phyloP scores from a whole-genome alignment of 2,888 invertebrate genomes.

The Drosophila fungiperda region DNA sequence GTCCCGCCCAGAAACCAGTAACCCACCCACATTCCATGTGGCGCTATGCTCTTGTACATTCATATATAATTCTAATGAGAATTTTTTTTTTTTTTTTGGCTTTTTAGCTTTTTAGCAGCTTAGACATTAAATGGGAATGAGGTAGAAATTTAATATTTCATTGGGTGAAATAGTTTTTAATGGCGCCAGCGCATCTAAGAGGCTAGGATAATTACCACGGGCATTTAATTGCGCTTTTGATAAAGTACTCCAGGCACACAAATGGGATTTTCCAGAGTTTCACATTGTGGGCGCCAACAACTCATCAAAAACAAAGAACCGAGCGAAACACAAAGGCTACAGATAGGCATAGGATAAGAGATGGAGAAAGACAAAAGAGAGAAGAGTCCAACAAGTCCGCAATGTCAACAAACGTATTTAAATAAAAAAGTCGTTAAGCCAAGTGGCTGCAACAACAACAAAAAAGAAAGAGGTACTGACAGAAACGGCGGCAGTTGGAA shows the following conservation, averaged over 20 bases:
- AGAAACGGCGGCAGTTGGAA: slow-evolving; percentile 41
- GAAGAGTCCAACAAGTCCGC: slow-evolving; percentile 61
- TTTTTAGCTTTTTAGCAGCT: slow-evolving; percentile 26
- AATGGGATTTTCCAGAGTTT: slow-evolving; percentile 46
- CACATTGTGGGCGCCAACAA: slow-evolving; percentile 22
- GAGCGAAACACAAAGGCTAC: slow-evolving; percentile 8
- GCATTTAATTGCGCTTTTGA: slow-evolving; percentile 54
- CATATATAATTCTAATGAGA: slow-evolving; percentile 74
- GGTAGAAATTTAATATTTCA: slow-evolving; percentile 51
- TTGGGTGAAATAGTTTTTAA: slow-evolving; percentile 52
- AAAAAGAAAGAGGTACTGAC: slow-evolving; percentile 18
- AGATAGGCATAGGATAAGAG: not conserved
- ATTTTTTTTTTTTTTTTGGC: slow-evolving; percentile 42
- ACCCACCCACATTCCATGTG: slow-evolving; percentile 30
- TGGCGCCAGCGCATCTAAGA: slow-evolving; percentile 34
- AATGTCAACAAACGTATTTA: slow-evolving; percentile 80
- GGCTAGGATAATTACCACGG: slow-evolving; percentile 45
- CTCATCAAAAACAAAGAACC: slow-evolving; percentile 34
- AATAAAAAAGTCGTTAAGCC: slow-evolving; percentile 79
- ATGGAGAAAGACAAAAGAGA: not conserved
- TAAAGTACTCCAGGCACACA: slow-evolving; percentile 30
- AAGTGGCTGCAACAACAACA: slow-evolving; percentile 62
- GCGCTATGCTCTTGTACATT: slow-evolving; percentile 29
- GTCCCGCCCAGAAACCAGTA: not conserved
- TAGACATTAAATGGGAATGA: slow-evolving; percentile 35